Evolutionary conservation across 23 tunicate species (phyloP).

Genomic region (Clavelina lepadiformis): DNA sequence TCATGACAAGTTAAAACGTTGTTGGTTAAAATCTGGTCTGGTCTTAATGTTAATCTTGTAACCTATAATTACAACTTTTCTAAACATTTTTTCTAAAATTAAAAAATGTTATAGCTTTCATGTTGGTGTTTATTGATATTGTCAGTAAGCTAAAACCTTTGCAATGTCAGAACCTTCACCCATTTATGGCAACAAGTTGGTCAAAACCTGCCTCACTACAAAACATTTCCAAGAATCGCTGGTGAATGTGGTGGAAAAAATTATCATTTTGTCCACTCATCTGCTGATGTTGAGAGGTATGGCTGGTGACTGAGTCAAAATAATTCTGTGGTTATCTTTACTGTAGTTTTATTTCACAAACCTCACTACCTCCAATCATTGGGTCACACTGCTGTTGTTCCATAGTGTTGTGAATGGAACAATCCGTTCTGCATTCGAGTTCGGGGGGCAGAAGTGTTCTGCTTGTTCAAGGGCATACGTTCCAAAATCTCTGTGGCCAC

Average conservation of each 20-base stretch:
- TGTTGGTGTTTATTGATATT: neutral
- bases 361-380: neutral
- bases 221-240: conserved; percentile 84
- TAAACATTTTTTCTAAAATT: neutral
- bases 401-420: conserved; percentile 93
- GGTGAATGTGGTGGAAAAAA: conserved; percentile 99
- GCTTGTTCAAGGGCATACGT: conserved; percentile 94
- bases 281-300: conserved; percentile 97
- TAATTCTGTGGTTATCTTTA: neutral
- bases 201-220: conserved; percentile 65
- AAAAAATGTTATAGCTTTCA: too few species aligned
- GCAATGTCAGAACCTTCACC: conserved; percentile 66
- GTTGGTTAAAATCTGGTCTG: too few species aligned
- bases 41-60: neutral
- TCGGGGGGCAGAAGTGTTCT: conserved; percentile 98
- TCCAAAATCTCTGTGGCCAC: conserved; percentile 92
- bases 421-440: conserved; percentile 98
- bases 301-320: neutral
- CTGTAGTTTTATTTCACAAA: neutral
- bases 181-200: conserved; percentile 96
- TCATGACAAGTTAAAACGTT: too few species aligned
- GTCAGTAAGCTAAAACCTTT: neutral
- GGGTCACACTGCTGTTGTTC: neutral
- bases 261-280: conserved; percentile 88
- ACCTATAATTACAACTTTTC: neutral